These are phyloP conservation scores for Papilio machaon DNA, from an alignment of 1,140 invertebrate genomes.

Conservation along the genomic window DNA sequence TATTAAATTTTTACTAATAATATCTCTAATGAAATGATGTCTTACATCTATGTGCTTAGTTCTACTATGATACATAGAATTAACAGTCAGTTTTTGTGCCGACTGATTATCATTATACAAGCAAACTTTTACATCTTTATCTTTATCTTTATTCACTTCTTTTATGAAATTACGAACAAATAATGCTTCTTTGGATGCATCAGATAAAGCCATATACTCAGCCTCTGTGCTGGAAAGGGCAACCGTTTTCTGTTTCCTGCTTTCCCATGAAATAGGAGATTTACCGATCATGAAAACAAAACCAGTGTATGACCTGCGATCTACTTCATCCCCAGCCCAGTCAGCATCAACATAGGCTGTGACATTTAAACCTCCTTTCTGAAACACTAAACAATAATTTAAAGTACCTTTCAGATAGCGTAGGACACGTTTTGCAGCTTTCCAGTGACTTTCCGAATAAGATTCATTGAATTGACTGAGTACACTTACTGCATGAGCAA, in stretches of 20 bases:
- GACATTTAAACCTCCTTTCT: conserved; percentile 31
- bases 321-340: conserved; percentile 42
- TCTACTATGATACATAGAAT: conserved; percentile 18
- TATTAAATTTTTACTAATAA: conserved; percentile 88
- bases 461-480: conserved; percentile 51
- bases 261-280: conserved; percentile 44
- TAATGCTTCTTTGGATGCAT: conserved; percentile 42
- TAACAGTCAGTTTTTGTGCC: conserved; percentile 29
- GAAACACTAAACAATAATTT: conserved; percentile 4
- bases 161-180: conserved; percentile 42
- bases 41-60: conserved; percentile 38
- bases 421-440: conserved; percentile 47
- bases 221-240: conserved; percentile 22
- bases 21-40: conserved; percentile 35
- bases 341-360: conserved; percentile 48
- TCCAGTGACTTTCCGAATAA: conserved; percentile 43
- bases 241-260: conserved; percentile 44
- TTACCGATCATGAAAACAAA: conserved; percentile 45
- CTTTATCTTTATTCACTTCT: conserved; percentile 35
- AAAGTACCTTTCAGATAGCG: conserved; percentile 34
- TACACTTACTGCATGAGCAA: conserved; percentile 43
- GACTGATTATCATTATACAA: conserved; percentile 41
- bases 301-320: conserved; percentile 47
- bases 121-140: not conserved
- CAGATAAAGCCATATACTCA: conserved; percentile 44